Evolutionary conservation across 2,888 invertebrate species (phyloP), one percentile per base, ranked within the genome.

Genomic region (Halictus ligatus): DNA sequence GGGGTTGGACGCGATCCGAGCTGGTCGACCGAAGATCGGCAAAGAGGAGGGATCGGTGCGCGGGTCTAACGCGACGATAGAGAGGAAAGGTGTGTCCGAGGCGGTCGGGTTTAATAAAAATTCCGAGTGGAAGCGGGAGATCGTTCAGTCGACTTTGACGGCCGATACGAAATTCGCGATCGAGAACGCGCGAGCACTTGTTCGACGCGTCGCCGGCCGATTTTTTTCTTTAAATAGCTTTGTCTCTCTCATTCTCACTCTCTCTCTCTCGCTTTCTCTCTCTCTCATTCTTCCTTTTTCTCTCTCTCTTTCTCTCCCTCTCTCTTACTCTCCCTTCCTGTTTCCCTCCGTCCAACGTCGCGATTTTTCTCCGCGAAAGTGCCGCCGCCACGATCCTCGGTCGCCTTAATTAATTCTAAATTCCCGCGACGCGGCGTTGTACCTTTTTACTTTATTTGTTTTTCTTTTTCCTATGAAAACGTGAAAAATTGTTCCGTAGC

Each of bases 401-500:
- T 71, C 71, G 71, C 50, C 50, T 78, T 78, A 78, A 71, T 54
- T 64, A 71, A 78, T 71, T 58, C 78, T 78, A 78, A 78, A 78
- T 54, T 35, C 50, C 54, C 78, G 69, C 78, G 78, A 69, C 69
- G 35, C 78, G n/a, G 54, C 78, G 78, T 67, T 67, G 54, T 71
- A 50, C 18, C 29, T 46, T 64, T 76, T 64, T 76, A 69, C 43
- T 76, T 54, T 29, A 40, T 60, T 58, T n/a, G 29, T 64, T 60
- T 60, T 71, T 78, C 85, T 67, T 67, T 67, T 43, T 60, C 54
- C 69, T 78, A 85, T 85, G 85, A 85, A 85, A 85, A 85, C 85
- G 85, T 85, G 85, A 85, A 85, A 84, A 85, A 85, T 85, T 80
- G 85, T 80, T 75, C 85, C 85, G 85, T 85, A 74, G 80, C 85